phyloP scores from a whole-genome alignment of 2,888 invertebrate genomes.

The Yponomeuta cagnagella region DNA sequence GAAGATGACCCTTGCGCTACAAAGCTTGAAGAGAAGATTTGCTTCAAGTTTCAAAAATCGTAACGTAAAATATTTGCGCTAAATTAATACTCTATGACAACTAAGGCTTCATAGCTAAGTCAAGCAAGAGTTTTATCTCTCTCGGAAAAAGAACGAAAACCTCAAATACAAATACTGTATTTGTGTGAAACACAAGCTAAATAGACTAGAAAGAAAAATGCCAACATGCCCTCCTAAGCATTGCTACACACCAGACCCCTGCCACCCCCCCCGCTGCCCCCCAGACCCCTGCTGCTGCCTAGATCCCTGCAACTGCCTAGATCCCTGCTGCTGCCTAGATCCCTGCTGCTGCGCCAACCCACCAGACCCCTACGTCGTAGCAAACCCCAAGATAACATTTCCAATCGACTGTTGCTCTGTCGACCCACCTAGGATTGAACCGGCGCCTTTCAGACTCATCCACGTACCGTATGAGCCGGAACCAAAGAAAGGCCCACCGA shows the following conservation, averaged over 20 bases:
- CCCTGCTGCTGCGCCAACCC: neutral
- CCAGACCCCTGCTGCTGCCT: neutral
- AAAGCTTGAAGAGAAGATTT: neutral
- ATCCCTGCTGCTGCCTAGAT: neutral
- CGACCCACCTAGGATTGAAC: neutral
- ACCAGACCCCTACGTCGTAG: neutral
- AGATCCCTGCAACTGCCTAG: neutral
- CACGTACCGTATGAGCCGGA: neutral
- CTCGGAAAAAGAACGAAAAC: neutral
- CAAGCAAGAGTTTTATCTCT: neutral
- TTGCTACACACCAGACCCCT: neutral
- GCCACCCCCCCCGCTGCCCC: neutral
- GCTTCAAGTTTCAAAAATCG: neutral
- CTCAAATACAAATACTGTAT: no score
- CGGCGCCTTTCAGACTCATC: neutral
- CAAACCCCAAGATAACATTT: neutral
- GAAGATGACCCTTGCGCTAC: neutral
- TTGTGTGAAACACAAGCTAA: no score
- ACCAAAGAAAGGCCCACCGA: neutral
- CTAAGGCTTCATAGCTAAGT: no score
- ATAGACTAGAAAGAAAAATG: neutral
- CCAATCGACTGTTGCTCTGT: neutral
- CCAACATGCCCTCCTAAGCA: neutral
- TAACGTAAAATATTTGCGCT: neutral
- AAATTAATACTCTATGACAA: neutral